Base-by-base conservation (phyloP, 2,797 vertebrate species). In the Etheostoma perlongum region DNA sequence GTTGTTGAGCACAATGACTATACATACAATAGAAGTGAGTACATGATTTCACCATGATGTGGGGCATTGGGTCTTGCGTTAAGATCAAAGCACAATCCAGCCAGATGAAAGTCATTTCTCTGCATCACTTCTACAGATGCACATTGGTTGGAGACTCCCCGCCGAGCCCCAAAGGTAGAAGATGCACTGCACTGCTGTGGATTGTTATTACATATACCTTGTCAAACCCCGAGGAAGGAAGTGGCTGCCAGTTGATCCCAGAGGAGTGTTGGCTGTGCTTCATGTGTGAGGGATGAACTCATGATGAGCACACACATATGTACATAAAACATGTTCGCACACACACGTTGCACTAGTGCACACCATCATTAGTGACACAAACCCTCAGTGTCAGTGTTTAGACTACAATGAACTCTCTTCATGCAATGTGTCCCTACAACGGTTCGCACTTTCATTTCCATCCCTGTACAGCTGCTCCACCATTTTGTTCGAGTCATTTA, bases 401-500 rank as follows among this genome's bases (percentile, higher is more conserved):
- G 87, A 86, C 81, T 68, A 88, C 89, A 78, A 79, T 16, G 46
- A 75, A 69, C 77, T 80, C 81, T 90, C 78, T 80, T 90, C 82
- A 92, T 92, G 87, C 87, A 48, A 72, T 48, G 81, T 67, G 85
- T 90, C 91, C 86, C 84, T 70, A 81, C 89, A 78, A 75, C 54
- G 82, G 49, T 48, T n/a, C 33, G 3, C 66, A 30, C 88, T 94
- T 93, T 92, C 81, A 93, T 92, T 92, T 82, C 82, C 84, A 25
- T 88, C 79, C 83, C 81, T 11, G 36, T 30, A 78, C 64, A 57
- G 72, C 83, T 82, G 85, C 92, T 90, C 89, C 82, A 81, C 88
- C 89, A 83, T 89, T 93, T 92, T 91, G 89, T 90, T 91, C 67
- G 19, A 88, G 85, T 91, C 90, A 78, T 92, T 93, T 93, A 92